Percentiles rank a stretch among this genome's conserved stretches.
Conservation (phyloP, 2,113 vertebrate genomes). For the Syngnathoides biaculeatus region DNA sequence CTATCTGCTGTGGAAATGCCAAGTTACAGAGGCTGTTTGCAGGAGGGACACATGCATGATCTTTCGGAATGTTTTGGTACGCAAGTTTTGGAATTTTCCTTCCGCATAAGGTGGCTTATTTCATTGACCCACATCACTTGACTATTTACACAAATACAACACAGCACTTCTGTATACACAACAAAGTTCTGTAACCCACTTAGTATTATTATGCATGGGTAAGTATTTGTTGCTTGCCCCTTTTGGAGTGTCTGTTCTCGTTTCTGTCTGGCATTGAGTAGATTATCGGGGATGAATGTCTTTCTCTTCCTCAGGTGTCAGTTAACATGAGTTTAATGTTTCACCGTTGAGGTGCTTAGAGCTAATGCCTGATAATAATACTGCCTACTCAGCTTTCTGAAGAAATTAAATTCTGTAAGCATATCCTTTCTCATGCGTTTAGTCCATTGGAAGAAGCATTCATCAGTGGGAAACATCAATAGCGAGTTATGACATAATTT, state of each 20-base stretch:
- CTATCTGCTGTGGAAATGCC: slow-evolving; percentile 41
- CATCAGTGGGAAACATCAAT: not conserved
- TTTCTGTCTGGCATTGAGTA: slow-evolving; percentile 22
- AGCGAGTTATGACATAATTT: not conserved
- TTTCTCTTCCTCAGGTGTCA: slow-evolving; percentile 36
- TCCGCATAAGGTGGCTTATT: slow-evolving; percentile 1
- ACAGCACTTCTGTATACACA: slow-evolving; percentile 12
- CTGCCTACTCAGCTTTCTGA: slow-evolving; percentile 31
- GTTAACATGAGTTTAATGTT: slow-evolving; percentile 53
- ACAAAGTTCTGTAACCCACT: slow-evolving; percentile 14
- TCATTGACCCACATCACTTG: slow-evolving; percentile 19
- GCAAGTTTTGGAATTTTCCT: slow-evolving; percentile 32
- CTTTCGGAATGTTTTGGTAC: not conserved
- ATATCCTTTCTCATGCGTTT: slow-evolving; percentile 1
- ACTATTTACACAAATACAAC: slow-evolving; percentile 43
- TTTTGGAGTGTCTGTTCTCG: not conserved
- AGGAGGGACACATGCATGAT: not conserved
- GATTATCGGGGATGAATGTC: slow-evolving; percentile 51
- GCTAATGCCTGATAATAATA: slow-evolving; percentile 45
- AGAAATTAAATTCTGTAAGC: slow-evolving; percentile 12
- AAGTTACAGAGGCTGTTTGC: not conserved
- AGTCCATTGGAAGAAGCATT: not conserved
- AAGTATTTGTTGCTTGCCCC: not conserved
- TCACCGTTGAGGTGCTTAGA: slow-evolving; percentile 41
- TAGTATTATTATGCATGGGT: not conserved